Evolutionary conservation across 2,797 vertebrate species (phyloP).

Genomic region (Falco berigora): DNA sequence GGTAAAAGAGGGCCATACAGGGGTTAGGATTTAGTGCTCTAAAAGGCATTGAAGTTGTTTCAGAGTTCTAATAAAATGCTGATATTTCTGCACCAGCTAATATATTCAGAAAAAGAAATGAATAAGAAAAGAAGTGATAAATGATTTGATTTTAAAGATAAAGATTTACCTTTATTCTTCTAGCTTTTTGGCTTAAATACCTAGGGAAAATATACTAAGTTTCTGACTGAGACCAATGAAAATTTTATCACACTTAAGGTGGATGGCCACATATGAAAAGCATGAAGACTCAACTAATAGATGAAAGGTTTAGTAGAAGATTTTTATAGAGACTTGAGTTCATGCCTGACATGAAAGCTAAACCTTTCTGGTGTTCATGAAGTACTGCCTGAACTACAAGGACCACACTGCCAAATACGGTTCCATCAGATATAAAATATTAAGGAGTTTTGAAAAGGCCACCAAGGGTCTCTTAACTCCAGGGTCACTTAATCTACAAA

Average conservation of each 20-base stretch:
- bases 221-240: background rate
- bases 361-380: background rate
- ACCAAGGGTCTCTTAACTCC: background rate
- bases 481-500: background rate
- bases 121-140: background rate
- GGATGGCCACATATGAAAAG: background rate
- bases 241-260: background rate
- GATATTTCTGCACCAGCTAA: background rate
- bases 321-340: background rate
- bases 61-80: background rate
- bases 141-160: background rate
- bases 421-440: background rate
- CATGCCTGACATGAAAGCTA: background rate
- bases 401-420: background rate
- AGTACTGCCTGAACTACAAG: background rate
- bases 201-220: background rate
- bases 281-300: background rate
- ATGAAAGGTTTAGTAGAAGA: background rate
- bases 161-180: background rate
- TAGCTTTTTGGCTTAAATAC: background rate
- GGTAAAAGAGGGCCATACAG: background rate
- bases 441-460: background rate
- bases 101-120: background rate
- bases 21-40: background rate
- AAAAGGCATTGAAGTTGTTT: background rate